Conservation (phyloP, 2,113 vertebrate genomes). For the Nannobrachium achirus region DNA sequence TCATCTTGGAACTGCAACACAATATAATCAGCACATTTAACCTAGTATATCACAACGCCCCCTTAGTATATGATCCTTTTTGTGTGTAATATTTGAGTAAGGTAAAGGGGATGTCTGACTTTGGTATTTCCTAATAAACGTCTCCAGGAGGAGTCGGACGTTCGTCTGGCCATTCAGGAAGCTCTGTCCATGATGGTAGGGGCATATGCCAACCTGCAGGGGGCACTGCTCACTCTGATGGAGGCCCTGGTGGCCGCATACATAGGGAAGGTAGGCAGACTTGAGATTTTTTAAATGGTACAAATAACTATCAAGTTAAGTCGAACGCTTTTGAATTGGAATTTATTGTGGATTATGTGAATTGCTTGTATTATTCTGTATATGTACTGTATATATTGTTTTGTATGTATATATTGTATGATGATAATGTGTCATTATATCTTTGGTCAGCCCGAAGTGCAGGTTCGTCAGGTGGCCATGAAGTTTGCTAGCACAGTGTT, state of each 20-base stretch:
- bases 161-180: constrained; percentile 95
- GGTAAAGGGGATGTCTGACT: not conserved
- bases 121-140: not conserved
- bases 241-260: constrained; percentile 97
- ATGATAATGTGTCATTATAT: not conserved
- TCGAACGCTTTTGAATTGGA: too few relatives aligned
- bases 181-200: constrained; percentile 98
- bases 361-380: not conserved
- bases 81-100: not conserved
- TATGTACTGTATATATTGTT: not conserved
- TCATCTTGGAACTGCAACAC: not conserved
- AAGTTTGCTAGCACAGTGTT: constrained; percentile 97
- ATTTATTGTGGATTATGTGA: too few relatives aligned
- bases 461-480: constrained; percentile 97
- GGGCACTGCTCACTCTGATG: constrained; percentile 95
- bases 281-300: not conserved
- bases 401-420: not conserved
- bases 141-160: constrained; percentile 92
- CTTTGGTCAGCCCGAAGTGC: constrained; percentile 91
- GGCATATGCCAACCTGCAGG: constrained; percentile 93
- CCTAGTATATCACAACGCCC: too few relatives aligned
- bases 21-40: too few relatives aligned
- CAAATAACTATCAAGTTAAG: too few relatives aligned
- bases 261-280: constrained; percentile 88
- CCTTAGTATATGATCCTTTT: too few relatives aligned